Evolutionary conservation across 2,888 invertebrate genomes (phyloP).

Genomic region (Elegia similella): DNA sequence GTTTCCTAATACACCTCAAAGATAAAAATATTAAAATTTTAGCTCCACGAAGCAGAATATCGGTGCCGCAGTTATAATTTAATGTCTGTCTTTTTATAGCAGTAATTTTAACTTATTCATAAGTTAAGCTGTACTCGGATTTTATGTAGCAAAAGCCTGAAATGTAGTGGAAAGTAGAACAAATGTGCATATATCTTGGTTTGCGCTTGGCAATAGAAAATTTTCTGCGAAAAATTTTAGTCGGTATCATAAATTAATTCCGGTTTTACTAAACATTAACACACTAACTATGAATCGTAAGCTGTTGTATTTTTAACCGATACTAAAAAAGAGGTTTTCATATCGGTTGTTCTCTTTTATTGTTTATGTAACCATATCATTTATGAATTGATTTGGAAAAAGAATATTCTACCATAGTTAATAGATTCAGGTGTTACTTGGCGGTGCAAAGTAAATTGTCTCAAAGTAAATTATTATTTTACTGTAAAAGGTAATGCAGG

Average conservation of each 20-base stretch:
- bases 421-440: too few relatives aligned
- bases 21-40: too few relatives aligned
- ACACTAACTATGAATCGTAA: not conserved
- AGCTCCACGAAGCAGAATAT: not conserved
- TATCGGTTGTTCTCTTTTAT: too few relatives aligned
- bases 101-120: slow-evolving; percentile 10
- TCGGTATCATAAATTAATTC: not conserved
- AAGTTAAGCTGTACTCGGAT: slow-evolving; percentile 9
- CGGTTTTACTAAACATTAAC: not conserved
- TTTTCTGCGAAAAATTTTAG: not conserved
- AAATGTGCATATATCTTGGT: slow-evolving; percentile 10
- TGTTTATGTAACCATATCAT: too few relatives aligned
- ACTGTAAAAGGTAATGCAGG: too few relatives aligned
- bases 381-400: too few relatives aligned
- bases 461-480: too few relatives aligned
- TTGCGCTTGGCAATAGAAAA: slow-evolving; percentile 7
- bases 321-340: too few relatives aligned
- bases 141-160: slow-evolving; percentile 17
- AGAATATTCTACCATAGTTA: too few relatives aligned
- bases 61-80: not conserved
- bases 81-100: slow-evolving; percentile 1
- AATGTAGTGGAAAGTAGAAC: slow-evolving; percentile 14
- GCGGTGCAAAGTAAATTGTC: too few relatives aligned
- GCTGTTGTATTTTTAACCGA: not conserved
- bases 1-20: too few relatives aligned